Evolutionary conservation across 2,113 vertebrate species (phyloP).

Genomic region (Etheostoma cragini): DNA sequence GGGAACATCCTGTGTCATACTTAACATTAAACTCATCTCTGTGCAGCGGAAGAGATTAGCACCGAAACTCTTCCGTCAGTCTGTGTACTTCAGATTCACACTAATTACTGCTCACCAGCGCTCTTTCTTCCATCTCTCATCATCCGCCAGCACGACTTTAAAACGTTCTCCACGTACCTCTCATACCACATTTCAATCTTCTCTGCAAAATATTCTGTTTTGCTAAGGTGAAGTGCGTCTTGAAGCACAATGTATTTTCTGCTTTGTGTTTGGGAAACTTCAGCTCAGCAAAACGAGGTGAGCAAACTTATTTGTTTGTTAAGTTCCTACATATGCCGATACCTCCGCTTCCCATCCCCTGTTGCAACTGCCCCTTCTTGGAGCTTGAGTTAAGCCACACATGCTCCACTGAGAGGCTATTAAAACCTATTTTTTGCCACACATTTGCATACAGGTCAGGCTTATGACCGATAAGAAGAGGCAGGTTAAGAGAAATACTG

Average conservation of each 20-base stretch:
- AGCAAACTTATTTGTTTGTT: conserved; percentile 11
- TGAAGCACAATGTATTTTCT: neutral
- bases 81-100: conserved; percentile 9
- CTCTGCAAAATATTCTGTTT: conserved; percentile 15
- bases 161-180: conserved; percentile 1
- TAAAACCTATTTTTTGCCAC: conserved; percentile 55
- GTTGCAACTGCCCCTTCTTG: conserved; percentile 11
- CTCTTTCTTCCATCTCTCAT: conserved; percentile 10
- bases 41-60: conserved; percentile 7
- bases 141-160: conserved; percentile 17
- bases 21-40: conserved; percentile 26
- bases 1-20: conserved; percentile 20
- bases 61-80: conserved; percentile 34
- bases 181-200: conserved; percentile 4
- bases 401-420: conserved; percentile 65
- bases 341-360: conserved; percentile 9
- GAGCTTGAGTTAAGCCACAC: conserved; percentile 7
- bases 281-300: conserved; percentile 1
- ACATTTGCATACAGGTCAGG: conserved; percentile 75
- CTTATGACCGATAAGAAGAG: conserved; percentile 23
- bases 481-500: conserved; percentile 24
- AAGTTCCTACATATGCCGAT: neutral
- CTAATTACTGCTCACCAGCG: conserved; percentile 3
- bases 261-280: conserved; percentile 22
- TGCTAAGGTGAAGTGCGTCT: neutral